Base-by-base conservation (phyloP, 2,113 vertebrate species). In the Panurus biarmicus region DNA sequence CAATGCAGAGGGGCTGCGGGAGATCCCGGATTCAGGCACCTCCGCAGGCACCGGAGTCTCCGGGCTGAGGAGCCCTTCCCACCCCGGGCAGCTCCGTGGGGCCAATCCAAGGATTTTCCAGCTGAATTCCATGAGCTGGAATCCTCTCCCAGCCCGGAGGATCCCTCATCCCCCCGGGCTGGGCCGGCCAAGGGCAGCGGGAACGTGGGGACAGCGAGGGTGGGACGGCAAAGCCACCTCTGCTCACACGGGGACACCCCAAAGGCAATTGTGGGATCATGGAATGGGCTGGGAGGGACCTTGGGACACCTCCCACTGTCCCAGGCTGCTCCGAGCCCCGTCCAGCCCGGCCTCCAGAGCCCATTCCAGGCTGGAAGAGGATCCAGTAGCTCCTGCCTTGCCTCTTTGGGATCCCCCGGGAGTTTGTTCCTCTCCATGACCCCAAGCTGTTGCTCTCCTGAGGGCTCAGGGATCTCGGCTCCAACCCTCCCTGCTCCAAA, bases 11-110 rank as follows among this genome's bases (percentile, higher is more conserved):
- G 29, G 1, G 20, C 94, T 90, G 90, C 71, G 5, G 50, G 64
- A 82, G 71, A 87, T 56, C 89, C 45, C 24, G 36, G 7, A 48
- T 31, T 29, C 83, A 3, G 60, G 31, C 53, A 13, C 16, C 74
- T 44, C 89, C 36, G n/a, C 67, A 14, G 54, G 57, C 22, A 8
- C 33, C 2, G 22, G 22, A 6, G 8, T 0, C 23, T 60, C 80
- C 1, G 17, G 60, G 25, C 38, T 7, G 25, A 50, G 73, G 44
- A 84, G 77, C 65, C 12, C 19, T 60, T 25, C 67, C 48, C 36
- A 3, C 0, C 1, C 12, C 0, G 3, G 18, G 35, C 48, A 44
- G 40, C 36, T 42, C 74, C 1, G 0, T 1, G 42, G 78, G 71
- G 36, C 25, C 5, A 7, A 14, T 2, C 57, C 71, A 4, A 7